Base-by-base conservation (phyloP, 2,113 vertebrate genomes). In the Phycodurus eques region DNA sequence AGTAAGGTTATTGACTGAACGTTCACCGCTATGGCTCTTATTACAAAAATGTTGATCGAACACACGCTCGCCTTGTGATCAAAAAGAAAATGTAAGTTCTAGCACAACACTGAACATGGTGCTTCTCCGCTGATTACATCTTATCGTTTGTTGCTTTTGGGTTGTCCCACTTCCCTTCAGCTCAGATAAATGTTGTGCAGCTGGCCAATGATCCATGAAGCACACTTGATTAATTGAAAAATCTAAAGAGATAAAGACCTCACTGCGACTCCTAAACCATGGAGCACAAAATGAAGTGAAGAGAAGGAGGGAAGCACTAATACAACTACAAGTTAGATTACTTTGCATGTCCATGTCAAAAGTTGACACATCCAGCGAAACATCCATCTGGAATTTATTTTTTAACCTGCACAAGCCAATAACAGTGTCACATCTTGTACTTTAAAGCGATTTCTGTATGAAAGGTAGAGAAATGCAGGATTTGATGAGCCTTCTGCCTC, bases 171-270 rank as follows among this genome's bases (percentile, higher is more conserved):
- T 80, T 83, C 70, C 77, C 73, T 80, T 87, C 79, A 80, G 68
- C 62, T 78, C 77, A 79, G 85, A 89, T 80, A 80, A 83, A 86
- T 85, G 82, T 75, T 83, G 69, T 64, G 75, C 77, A 67, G 69
- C 70, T 56, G 77, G 49, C 76, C 74, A 82, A 74, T 84, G 88
- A 87, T 81, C 80, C 82, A 54, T 85, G 83, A 80, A 83, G 72
- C 72, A 76, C 6, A 44, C 67, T 76, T 85, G 81, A 87, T 85
- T 84, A 87, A 87, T 83, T 83, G 84, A 85, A 84, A 81, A 86
- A 79, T 83, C 84, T 67, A 74, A 83, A 75, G 82, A 63, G 82
- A 85, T 78, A 80, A 80, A 80, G 70, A 76, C 73, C 57, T 65
- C 56, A 67, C 22, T 56, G 69, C 74, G 79, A 73, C 64, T 80